A percentile compares a stretch with the other conserved stretches of the same genome.
phyloP scores from a whole-genome alignment of 2,888 invertebrate genomes.

The Stramonita haemastoma region DNA sequence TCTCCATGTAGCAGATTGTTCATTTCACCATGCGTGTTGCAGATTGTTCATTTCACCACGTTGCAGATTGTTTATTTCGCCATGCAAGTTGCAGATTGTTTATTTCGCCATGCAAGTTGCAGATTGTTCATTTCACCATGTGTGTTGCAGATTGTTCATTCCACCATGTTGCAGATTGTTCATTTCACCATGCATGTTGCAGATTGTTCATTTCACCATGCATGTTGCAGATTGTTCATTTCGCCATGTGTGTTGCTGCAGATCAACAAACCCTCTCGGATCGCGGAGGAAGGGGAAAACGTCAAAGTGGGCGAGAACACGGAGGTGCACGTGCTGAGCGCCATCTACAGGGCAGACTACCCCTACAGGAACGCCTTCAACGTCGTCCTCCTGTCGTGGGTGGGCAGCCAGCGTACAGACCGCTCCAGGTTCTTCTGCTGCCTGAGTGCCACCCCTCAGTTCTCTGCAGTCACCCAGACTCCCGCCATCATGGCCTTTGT shows the following conservation, averaged over 20 bases:
- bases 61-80: no score
- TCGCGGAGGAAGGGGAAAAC: not conserved
- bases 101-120: no score
- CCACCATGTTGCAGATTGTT: no score
- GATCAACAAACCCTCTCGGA: not conserved
- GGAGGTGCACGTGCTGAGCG: conserved; percentile 28
- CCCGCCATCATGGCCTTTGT: not conserved
- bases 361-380: not conserved
- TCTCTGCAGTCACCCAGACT: not conserved
- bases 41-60: no score
- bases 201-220: no score
- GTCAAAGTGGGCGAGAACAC: conserved; percentile 4
- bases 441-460: not conserved
- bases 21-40: no score
- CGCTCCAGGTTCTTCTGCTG: conserved; percentile 4
- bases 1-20: no score
- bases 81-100: no score
- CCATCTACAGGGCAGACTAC: not conserved
- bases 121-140: no score
- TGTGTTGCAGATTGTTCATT: no score
- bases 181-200: no score
- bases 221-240: not conserved
- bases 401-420: not conserved
- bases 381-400: not conserved
- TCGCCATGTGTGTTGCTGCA: not conserved